Evolutionary conservation across 2,888 invertebrate genomes (phyloP).

Genomic region (Thysanoteuthis rhombus): DNA sequence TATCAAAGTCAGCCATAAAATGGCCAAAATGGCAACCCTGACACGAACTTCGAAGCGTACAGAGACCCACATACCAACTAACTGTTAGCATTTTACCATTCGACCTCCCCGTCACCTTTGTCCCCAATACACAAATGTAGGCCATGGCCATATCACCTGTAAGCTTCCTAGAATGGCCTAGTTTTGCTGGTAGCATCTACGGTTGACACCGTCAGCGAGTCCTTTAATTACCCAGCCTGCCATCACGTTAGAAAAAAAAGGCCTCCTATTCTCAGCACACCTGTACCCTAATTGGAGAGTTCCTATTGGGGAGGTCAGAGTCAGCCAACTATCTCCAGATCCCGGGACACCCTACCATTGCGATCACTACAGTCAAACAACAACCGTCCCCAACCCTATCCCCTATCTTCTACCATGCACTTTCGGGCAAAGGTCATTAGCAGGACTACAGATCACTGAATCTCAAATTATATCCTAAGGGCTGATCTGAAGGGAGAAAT

Average conservation of each 20-base stretch:
- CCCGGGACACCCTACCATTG: no score
- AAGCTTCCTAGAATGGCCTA: background rate
- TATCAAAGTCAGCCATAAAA: no score
- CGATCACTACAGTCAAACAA: no score
- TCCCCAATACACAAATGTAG: background rate
- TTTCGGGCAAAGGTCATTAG: background rate
- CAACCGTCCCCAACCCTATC: no score
- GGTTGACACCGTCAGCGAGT: background rate
- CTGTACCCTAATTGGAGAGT: conserved; percentile 12
- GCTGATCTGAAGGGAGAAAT: background rate
- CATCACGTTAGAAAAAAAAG: background rate
- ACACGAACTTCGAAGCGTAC: background rate
- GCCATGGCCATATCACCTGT: background rate
- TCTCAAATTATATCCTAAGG: background rate
- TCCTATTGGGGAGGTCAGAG: background rate
- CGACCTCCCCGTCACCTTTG: background rate
- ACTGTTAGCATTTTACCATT: background rate
- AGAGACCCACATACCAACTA: background rate
- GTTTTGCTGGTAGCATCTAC: background rate
- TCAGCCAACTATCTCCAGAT: background rate
- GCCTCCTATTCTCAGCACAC: background rate
- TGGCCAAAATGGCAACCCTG: no score
- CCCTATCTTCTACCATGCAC: background rate
- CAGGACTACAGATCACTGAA: background rate
- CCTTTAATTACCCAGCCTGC: background rate